Percentiles rank a stretch among this genome's conserved stretches.
Evolutionary conservation across 2,888 invertebrate genomes (phyloP).

Genomic region (Cetonia aurata): DNA sequence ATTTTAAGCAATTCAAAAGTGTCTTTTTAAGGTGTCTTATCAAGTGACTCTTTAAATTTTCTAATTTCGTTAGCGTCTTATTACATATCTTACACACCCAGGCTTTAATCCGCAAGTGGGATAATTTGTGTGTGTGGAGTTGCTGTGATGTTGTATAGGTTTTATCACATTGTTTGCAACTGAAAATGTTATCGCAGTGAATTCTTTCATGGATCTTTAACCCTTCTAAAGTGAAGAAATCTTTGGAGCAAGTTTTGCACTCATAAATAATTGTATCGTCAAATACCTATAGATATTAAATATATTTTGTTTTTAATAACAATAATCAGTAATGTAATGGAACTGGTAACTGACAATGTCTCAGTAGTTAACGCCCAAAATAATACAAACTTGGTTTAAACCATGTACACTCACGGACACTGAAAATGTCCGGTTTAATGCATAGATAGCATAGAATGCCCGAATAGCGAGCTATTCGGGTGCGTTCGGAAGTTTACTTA

Average conservation of each 20-base stretch:
- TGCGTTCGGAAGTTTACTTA: too few relatives aligned
- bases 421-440: too few relatives aligned
- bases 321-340: too few relatives aligned
- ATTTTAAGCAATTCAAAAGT: conserved; percentile 63
- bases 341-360: too few relatives aligned
- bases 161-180: conserved; percentile 64
- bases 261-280: conserved; percentile 58
- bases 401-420: too few relatives aligned
- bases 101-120: conserved; percentile 62
- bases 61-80: conserved; percentile 63
- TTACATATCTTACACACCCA: conserved; percentile 66
- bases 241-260: conserved; percentile 62
- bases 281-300: conserved; percentile 57
- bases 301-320: background rate
- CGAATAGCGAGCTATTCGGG: too few relatives aligned
- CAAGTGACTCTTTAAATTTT: conserved; percentile 64
- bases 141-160: conserved; percentile 63
- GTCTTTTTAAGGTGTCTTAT: conserved; percentile 65
- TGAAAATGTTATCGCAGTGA: conserved; percentile 62
- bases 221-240: conserved; percentile 64
- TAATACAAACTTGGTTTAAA: background rate
- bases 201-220: conserved; percentile 61
- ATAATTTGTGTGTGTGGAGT: conserved; percentile 63
- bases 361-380: too few relatives aligned
- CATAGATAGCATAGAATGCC: too few relatives aligned